Base-by-base conservation (phyloP, 2,797 vertebrate genomes). In the Mallotus villosus region DNA sequence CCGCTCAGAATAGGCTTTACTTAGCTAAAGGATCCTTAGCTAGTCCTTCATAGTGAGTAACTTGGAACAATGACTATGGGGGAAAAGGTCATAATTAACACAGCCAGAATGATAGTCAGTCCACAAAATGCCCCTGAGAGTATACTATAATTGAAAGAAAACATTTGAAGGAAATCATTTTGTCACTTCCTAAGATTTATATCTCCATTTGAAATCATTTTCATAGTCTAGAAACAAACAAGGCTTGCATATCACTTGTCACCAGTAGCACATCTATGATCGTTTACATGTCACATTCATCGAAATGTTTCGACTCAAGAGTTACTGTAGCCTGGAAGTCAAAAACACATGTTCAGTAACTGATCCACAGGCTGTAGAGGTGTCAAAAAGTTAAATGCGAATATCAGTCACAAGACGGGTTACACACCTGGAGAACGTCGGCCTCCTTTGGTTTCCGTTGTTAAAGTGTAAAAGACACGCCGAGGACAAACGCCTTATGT, bases 1-100 rank as follows among this genome's bases (percentile, higher is more conserved):
- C 89, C 85, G 82, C 89, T 90, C 90, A 88, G 92, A 91, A 93
- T 91, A 92, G 90, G 80, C 68, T 57, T 12, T 51, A 51, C 57
- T 68, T 34, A 58, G 68, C 57, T 55, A 67, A 34, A 67, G 19
- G 60, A 70, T 67, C 68, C 25, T 76, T 69, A 70, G 51, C 69
- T 60, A 60, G 75, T 11, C 19, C 32, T 63, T 68, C 58, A 57
- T 53, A 14, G 61, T 61, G 71, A 46, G 63, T 41, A 4, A 46
- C 12, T 61, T 27, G 17, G 17, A 25, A 66, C 63, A 12, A 66
- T 49, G 19, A 21, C n/a, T 55, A 55, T 55, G 6, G 51, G 51
- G 6, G 51, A n/a, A 55, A 55, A 16, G 19, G 51, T 5, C 17
- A n/a, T 55, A 55, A 55, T 55, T 55, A 17, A 55, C 19, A 55